phyloP scores from a whole-genome alignment of 2,113 vertebrate genomes.

The Peromyscus polionotus region DNA sequence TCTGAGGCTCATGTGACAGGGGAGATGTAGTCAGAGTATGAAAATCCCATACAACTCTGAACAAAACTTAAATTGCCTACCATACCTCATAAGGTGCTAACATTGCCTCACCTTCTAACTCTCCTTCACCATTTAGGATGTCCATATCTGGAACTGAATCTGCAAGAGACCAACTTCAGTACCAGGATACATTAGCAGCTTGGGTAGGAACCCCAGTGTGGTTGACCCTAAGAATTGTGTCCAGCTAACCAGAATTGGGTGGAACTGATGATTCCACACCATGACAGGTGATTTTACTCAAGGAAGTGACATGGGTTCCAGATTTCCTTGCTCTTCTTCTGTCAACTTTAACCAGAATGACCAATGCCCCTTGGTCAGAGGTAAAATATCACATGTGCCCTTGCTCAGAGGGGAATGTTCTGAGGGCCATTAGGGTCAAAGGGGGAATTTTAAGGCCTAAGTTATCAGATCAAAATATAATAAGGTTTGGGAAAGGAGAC shows the following conservation, averaged over 20 bases:
- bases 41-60: neutral
- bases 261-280: neutral
- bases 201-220: no score
- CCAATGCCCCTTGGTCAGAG: neutral
- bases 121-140: neutral
- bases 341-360: neutral
- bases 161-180: neutral
- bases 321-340: neutral
- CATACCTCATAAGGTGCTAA: neutral
- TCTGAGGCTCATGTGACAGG: neutral
- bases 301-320: neutral
- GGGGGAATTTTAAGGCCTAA: neutral
- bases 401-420: neutral
- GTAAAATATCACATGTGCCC: neutral
- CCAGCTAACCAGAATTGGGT: neutral
- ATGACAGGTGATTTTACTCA: neutral
- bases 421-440: no score
- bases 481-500: neutral
- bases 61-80: neutral
- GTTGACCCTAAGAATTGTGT: neutral
- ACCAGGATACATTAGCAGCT: neutral
- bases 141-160: neutral
- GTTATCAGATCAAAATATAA: neutral
- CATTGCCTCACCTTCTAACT: neutral
- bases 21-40: neutral